These are phyloP conservation scores for Drosophila teissieri DNA, from an alignment of 1,140 invertebrate genomes.

Conservation along the genomic window DNA sequence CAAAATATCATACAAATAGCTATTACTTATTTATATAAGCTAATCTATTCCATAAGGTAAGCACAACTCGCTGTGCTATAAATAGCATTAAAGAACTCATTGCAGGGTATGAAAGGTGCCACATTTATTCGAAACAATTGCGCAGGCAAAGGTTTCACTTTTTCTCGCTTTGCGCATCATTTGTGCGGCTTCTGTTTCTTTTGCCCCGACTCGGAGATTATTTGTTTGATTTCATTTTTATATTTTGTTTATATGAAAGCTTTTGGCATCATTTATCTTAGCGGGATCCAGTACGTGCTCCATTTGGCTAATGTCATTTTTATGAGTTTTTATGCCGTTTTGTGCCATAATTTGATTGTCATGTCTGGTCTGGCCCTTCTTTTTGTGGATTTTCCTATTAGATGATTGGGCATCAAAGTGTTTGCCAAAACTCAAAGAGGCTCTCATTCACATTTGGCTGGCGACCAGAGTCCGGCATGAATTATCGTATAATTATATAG, in stretches of 20 bases:
- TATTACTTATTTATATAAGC: too few species aligned
- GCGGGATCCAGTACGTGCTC: slow-evolving; percentile 39
- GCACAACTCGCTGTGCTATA: too few species aligned
- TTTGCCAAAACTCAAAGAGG: slow-evolving; percentile 7
- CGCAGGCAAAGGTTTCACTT: slow-evolving; percentile 1
- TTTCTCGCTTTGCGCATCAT: slow-evolving; percentile 21
- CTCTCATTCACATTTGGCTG: neutral
- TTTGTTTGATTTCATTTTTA: slow-evolving; percentile 64
- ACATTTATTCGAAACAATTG: neutral
- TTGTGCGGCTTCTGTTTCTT: slow-evolving; percentile 52
- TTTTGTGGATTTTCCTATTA: slow-evolving; percentile 46
- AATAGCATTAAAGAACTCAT: neutral
- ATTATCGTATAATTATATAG: slow-evolving; percentile 63
- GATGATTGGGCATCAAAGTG: slow-evolving; percentile 29
- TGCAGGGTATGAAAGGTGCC: slow-evolving; percentile 13
- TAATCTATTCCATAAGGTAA: too few species aligned
- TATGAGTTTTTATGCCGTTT: slow-evolving; percentile 49
- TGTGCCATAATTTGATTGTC: slow-evolving; percentile 49
- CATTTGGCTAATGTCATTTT: slow-evolving; percentile 62
- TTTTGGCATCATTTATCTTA: slow-evolving; percentile 20
- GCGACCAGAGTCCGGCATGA: slow-evolving; percentile 1
- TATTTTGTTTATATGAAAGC: slow-evolving; percentile 54
- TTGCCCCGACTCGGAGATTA: slow-evolving; percentile 42
- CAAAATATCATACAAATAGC: too few species aligned
- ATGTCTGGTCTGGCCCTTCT: slow-evolving; percentile 32